These are phyloP conservation scores for Clupea harengus DNA, from an alignment of 2,113 vertebrate genomes.

Conservation along the genomic window DNA sequence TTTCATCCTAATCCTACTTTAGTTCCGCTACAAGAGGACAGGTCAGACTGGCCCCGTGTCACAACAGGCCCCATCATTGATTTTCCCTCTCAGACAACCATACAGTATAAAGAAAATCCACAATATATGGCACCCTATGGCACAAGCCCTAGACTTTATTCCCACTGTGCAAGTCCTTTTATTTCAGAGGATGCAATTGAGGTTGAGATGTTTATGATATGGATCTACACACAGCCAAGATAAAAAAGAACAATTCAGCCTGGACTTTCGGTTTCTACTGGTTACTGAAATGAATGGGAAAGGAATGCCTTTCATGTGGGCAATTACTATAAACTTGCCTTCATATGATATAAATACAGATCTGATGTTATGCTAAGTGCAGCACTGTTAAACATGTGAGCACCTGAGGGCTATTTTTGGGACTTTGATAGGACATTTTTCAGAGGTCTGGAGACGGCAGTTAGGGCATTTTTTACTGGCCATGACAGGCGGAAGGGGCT, in stretches of 20 bases:
- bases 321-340: constrained; percentile 45
- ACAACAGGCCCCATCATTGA: not conserved
- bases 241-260: constrained; percentile 26
- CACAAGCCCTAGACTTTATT: not conserved
- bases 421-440: constrained; percentile 66
- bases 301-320: constrained; percentile 51
- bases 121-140: not conserved
- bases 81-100: not conserved
- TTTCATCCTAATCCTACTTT: not conserved
- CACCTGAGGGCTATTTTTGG: constrained; percentile 61
- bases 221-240: constrained; percentile 31
- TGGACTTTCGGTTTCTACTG: constrained; percentile 20
- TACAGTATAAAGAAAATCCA: not conserved
- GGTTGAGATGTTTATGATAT: constrained; percentile 27
- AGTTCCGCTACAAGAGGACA: not conserved
- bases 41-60: not conserved
- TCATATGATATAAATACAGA: constrained; percentile 44
- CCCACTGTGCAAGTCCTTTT: constrained; percentile 33
- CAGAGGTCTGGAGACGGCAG: not conserved
- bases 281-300: constrained; percentile 40
- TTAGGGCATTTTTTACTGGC: not conserved
- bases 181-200: not conserved
- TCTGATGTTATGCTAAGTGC: constrained; percentile 33
- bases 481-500: not conserved
- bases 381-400: constrained; percentile 40